Evolutionary conservation across 2,113 vertebrate genomes (phyloP).

Genomic region (Echinops telfairi): DNA sequence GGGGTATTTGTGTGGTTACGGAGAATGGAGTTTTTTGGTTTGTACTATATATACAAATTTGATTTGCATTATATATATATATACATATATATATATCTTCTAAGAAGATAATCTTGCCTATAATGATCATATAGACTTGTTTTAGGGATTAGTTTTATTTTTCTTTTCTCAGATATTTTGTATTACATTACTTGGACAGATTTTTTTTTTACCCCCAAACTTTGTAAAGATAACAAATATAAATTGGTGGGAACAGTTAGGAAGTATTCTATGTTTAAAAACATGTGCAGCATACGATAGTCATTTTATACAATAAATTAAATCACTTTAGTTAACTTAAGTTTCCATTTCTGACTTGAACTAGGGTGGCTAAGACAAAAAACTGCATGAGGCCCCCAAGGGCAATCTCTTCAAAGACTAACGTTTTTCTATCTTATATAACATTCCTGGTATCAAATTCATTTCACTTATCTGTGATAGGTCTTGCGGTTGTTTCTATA

Average conservation of each 20-base stretch:
- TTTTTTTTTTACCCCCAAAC: background rate
- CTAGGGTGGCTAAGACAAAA: background rate
- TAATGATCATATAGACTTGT: background rate
- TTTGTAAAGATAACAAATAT: background rate
- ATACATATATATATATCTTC: too few species aligned
- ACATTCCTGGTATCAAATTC: background rate
- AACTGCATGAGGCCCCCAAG: background rate
- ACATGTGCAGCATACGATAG: background rate
- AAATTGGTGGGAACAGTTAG: background rate
- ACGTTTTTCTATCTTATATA: background rate
- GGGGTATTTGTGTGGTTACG: background rate
- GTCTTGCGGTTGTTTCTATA: background rate
- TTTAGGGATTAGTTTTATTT: background rate
- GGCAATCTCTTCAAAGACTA: background rate
- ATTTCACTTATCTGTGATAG: background rate
- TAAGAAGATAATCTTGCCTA: background rate
- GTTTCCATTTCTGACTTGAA: background rate
- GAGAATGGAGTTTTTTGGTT: background rate
- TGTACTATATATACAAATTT: too few species aligned
- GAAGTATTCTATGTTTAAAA: background rate
- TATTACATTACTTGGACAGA: background rate
- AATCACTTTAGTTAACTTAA: background rate
- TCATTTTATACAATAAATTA: background rate
- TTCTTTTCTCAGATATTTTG: background rate
- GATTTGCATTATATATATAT: too few species aligned